Conservation (phyloP, 2,113 vertebrate species). For the Butorides virescens region DNA sequence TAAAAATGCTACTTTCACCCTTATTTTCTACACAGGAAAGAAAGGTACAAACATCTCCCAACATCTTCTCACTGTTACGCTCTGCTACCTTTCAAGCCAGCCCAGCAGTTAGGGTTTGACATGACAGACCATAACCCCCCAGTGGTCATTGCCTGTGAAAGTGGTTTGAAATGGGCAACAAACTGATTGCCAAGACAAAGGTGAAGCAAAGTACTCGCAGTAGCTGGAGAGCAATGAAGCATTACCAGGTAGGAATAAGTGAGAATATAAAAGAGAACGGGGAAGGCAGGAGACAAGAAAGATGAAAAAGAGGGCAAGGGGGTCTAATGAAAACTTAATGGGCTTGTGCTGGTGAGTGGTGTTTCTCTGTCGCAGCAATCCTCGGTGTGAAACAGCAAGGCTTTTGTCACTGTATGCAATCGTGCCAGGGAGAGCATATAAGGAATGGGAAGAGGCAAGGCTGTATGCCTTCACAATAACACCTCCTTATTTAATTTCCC, state of each 20-base stretch:
- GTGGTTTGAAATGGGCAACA: constrained; percentile 1
- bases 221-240: neutral
- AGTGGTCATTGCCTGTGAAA: neutral
- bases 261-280: neutral
- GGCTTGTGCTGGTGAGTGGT: constrained; percentile 10
- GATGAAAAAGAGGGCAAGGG: constrained; percentile 57
- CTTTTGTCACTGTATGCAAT: neutral
- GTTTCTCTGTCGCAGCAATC: constrained; percentile 36
- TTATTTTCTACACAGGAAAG: neutral
- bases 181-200: neutral
- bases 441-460: constrained; percentile 16
- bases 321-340: constrained; percentile 58
- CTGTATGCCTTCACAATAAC: neutral
- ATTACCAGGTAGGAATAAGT: constrained; percentile 11
- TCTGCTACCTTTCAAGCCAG: neutral
- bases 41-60: neutral
- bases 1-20: neutral
- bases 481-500: neutral
- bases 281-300: constrained; percentile 28
- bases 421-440: neutral
- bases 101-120: neutral
- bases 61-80: neutral
- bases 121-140: neutral
- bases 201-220: neutral
- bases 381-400: constrained; percentile 6